Evolutionary conservation across 1,140 invertebrate species (phyloP), one percentile per base, ranked within the genome.

Genomic region (Pectinophora gossypiella): DNA sequence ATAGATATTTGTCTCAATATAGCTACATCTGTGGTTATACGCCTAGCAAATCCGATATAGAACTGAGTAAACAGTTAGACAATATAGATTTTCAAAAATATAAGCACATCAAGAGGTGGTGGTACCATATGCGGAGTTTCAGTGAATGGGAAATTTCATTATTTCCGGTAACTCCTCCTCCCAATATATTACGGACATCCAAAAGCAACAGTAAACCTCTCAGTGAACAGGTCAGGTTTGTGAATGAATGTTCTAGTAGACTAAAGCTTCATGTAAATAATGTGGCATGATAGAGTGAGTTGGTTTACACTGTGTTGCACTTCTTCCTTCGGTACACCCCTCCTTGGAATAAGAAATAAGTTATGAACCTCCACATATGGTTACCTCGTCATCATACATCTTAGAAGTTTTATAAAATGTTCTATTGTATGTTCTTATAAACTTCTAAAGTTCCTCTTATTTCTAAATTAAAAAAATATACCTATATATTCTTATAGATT

Each of bases 121-220:
- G 85, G 72, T 64, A 76, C 75, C 90, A 92, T 78, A 89, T 92
- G 69, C 72, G 82, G 73, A 91, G 89, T 74, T 92, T 89, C 73
- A 85, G 79, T 66, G 61, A 68, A 43, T 70, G 65, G 47, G 90
- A 92, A 74, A 80, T 80, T 61, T 54, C 60, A 60, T 61, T 65
- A 54, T 89, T 90, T 62, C 75, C 83, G 56, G 59, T 56, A 58
- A 59, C 52, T 56, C 23, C 54, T 54, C 54, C 60, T n/a, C 27
- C 27, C 27, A 12, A 12, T n/a, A 32, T 32, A 32, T 32, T 32
- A 32, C 27, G n/a, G 27, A 32, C 27, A 32, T 9, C 27, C 9
- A 32, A 70, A 75, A 45, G 58, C 57, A 68, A 59, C 58, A 57
- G 42, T 47, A 70, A 64, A 58, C 56, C 57, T 52, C 42, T 79